Conservation (phyloP, 2,888 invertebrate genomes). For the Rhimphoctona megacephalus region DNA sequence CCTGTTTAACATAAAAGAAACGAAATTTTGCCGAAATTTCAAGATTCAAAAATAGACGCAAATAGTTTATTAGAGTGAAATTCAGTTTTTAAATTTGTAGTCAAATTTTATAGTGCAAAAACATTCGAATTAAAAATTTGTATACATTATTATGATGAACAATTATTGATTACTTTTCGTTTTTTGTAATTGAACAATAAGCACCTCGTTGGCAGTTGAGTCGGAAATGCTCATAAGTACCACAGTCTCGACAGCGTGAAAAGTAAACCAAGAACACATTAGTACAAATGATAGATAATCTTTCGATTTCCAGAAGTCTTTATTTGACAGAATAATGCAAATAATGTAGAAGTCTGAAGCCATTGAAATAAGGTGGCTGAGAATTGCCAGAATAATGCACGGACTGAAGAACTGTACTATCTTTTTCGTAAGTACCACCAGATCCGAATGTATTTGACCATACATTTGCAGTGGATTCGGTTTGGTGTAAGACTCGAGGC, state of each 20-base stretch:
- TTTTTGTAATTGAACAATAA: not conserved
- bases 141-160: not conserved
- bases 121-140: not conserved
- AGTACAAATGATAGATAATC: not conserved
- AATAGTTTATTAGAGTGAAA: not conserved
- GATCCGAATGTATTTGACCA: slow-evolving; percentile 63
- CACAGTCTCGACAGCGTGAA: slow-evolving; percentile 44
- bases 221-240: slow-evolving; percentile 53
- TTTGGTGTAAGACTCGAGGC: slow-evolving; percentile 32
- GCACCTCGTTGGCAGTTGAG: slow-evolving; percentile 55
- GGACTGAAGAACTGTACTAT: slow-evolving; percentile 59
- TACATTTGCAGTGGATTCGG: slow-evolving; percentile 44
- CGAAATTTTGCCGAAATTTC: not conserved
- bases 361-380: slow-evolving; percentile 54
- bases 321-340: slow-evolving; percentile 36
- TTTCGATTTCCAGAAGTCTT: not conserved
- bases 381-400: slow-evolving; percentile 50
- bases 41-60: no score
- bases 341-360: slow-evolving; percentile 58
- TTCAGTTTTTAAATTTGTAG: not conserved
- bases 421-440: slow-evolving; percentile 50
- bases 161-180: not conserved
- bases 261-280: slow-evolving; percentile 46
- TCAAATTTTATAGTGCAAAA: not conserved
- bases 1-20: slow-evolving; percentile 40